Evolutionary conservation across 2,888 invertebrate species (phyloP), one percentile per base, ranked within the genome.

Genomic region (Drosophila monieri): DNA sequence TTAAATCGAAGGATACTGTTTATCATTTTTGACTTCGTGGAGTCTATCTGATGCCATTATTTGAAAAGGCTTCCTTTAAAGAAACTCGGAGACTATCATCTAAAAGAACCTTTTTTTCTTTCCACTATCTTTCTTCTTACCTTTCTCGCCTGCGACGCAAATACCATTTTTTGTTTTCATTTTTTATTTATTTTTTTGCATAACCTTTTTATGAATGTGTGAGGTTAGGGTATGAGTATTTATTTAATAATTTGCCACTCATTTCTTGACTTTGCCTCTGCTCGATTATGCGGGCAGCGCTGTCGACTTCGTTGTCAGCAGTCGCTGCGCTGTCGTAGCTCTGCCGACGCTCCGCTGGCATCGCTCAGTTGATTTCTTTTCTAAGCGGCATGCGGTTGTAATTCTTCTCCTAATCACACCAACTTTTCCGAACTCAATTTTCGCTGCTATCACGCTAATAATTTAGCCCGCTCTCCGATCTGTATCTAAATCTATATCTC

Each of bases 361-460:
- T n/a, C 43, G 72, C 69, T 78, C 76, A 74, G 76, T 89, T 89
- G 80, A 89, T 90, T 90, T 89, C 89, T 89, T 90, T 89, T 88
- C 88, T 85, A 88, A 90, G 88, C 90, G 90, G 90, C 90, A 85
- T 78, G 86, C 86, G 86, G 89, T 64, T 89, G 89, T 88, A 89
- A 89, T 89, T 89, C 88, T 78, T 76, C 77, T 77, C 77, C 81
- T 83, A 87, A 85, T 87, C 87, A 79, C 71, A 23, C 4, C 21
- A 74, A 57, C 53, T 54, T 64, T 69, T 54, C 62, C 62, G 43
- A 52, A 73, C 55, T 74, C 73, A 75, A 76, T 54, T 83, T 59
- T 71, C 55, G 56, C 71, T 52, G 69, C 59, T 61, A 67, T 58
- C 70, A 70, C 77, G 67, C 60, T 66, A 60, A 39, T 67, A 75